These are phyloP conservation scores for Callaeas wilsoni DNA, from an alignment of 2,113 vertebrate species.

Conservation along the genomic window DNA sequence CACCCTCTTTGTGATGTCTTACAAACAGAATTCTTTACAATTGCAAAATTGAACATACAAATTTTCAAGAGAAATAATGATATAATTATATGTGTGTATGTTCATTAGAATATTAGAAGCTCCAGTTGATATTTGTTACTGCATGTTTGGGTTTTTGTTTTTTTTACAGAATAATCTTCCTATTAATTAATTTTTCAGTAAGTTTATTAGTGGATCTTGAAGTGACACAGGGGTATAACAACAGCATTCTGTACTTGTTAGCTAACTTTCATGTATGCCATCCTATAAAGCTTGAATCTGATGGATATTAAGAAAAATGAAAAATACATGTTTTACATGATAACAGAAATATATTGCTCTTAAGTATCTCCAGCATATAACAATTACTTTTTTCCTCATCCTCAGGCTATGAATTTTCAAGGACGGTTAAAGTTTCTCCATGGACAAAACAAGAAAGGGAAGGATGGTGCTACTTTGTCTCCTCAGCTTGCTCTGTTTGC, in stretches of 20 bases:
- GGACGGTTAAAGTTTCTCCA: slow-evolving; percentile 83
- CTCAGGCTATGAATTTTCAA: slow-evolving; percentile 85
- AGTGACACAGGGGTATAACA: background rate
- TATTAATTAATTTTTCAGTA: background rate
- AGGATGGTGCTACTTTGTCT: slow-evolving; percentile 73
- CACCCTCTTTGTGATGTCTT: background rate
- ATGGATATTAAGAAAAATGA: background rate
- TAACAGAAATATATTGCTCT: background rate
- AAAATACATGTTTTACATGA: background rate
- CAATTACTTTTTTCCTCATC: background rate
- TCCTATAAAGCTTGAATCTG: background rate
- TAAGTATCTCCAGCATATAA: background rate
- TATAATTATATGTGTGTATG: background rate
- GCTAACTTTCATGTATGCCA: background rate
- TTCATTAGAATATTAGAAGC: background rate
- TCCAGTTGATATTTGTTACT: background rate
- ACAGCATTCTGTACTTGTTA: background rate
- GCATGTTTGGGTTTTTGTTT: background rate
- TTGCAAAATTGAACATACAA: background rate
- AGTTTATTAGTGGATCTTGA: background rate
- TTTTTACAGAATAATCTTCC: background rate
- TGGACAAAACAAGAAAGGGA: slow-evolving; percentile 82
- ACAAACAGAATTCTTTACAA: background rate
- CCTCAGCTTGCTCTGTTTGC: slow-evolving; percentile 83
- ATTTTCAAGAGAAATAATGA: background rate